Evolutionary conservation across 2,888 invertebrate species (phyloP), one percentile per base, ranked within the genome.

Genomic region (Caenorhabditis sp.): DNA sequence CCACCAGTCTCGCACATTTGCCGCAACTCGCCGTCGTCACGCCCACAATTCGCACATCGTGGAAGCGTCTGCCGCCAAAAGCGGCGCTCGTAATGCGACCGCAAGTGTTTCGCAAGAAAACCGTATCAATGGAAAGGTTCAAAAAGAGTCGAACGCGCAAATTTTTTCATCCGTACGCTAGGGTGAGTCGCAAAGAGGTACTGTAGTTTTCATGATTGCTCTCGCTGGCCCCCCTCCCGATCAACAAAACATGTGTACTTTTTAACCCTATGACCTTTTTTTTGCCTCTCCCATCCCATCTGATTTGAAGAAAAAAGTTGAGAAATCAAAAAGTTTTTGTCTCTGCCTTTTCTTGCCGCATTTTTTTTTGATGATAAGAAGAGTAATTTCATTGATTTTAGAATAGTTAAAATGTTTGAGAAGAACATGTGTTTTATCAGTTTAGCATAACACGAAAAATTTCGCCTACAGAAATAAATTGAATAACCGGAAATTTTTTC

Each of bases 141-240:
- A 53, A 70, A 8, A 21, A 69, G 26, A 78, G 78, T 12, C 67
- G 68, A 26, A 82, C 82, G 19, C 61, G 82, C 17, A 51, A 69
- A 27, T 81, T 81, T 67, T 82, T 82, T 67, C 81, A 78, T 66
- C 82, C 82, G 19, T 82, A 82, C 58, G 76, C 77, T 21, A 71
- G 69, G 60, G 74, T 74, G 43, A 43, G 43, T 3, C 36, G n/a
- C 31, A 31, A 6, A 53, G 61, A 57, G 36, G 54, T 57, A 12
- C 23, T 27, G 21, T 26, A 17, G n/a, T 19, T 37, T 19, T 61
- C 27, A 26, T 27, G 10, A 12, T 50, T 50, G 17, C n/a, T n/a
- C 8, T 12, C 51, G 8, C 10, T 58, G 23, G 8, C 8, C 24
- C 23, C 8, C 8, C 21, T 8, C n/a, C n/a, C n/a, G 17, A 4